Evolutionary conservation across 2,113 vertebrate species (phyloP), one percentile per base, ranked within the genome.

Genomic region (Pomatorhinus ruficollis): DNA sequence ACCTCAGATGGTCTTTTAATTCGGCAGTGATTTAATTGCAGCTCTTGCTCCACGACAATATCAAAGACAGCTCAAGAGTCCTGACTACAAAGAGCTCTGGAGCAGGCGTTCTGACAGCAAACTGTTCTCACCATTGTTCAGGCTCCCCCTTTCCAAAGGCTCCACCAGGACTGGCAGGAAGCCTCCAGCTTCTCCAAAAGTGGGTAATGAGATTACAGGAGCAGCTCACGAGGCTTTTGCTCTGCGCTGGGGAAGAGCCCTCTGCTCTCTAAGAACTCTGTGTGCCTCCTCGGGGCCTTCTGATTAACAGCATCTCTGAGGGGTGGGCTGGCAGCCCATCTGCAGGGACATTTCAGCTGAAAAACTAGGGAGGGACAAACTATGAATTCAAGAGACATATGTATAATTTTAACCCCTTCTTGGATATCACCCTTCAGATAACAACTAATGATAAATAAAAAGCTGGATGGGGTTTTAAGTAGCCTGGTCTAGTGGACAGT

Each of bases 1-100:
- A 74, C 79, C 80, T 95, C 80, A n/a, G 91, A 90, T 61, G 83
- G 88, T 89, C 92, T 92, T 86, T 90, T 68, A 79, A 84, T 75
- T 80, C 23, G 0, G 77, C 88, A 84, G 86, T 3, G 16, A 89
- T 93, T 89, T 82, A 86, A 79, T 76, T 94, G 77, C 93, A 95
- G 88, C 89, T 75, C 49, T 93, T 89, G 88, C 90, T 90, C 69
- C 72, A 45, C 83, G 95, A 81, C 72, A 77, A 9, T 87, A 91
- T 79, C 81, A 91, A 79, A 89, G 83, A 70, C 63, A 81, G 90
- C 75, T 95, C 64, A 68, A 92, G 72, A 66, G 83, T 75, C 89
- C 21, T 0, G 69, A 53, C 83, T 84, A 87, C 86, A 90, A 93
- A 90, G 90, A 82, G 80, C 83, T 87, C 60, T 22, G 56, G 88